phyloP scores from a whole-genome alignment of 2,113 vertebrate genomes.

The Onychostruthus taczanowskii region DNA sequence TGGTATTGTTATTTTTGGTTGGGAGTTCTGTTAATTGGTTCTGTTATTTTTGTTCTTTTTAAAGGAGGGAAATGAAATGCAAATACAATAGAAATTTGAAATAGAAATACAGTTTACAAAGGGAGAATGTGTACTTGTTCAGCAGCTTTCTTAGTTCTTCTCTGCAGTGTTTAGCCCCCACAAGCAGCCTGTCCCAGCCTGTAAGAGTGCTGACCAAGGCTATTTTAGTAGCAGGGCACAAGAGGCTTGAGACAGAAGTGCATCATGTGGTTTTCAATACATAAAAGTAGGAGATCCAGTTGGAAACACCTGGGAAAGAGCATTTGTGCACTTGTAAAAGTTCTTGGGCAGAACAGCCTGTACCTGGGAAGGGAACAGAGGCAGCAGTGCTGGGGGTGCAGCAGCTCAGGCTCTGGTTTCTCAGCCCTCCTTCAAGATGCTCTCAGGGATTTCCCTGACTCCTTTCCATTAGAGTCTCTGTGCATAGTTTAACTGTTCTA shows the following conservation, averaged over 20 bases:
- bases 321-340: background rate
- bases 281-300: background rate
- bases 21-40: background rate
- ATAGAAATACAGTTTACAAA: background rate
- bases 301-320: constrained; percentile 27
- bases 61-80: background rate
- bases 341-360: background rate
- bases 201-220: constrained; percentile 32
- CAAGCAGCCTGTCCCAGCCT: constrained; percentile 35
- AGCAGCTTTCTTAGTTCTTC: constrained; percentile 41
- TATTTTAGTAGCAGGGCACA: constrained; percentile 34
- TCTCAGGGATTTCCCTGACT: background rate
- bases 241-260: constrained; percentile 26
- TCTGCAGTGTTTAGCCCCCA: background rate
- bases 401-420: background rate
- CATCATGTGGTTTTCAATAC: background rate
- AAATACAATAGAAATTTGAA: background rate
- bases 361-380: background rate
- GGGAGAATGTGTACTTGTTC: constrained; percentile 23
- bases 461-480: background rate
- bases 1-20: background rate
- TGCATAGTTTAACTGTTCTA: background rate
- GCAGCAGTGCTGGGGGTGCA: background rate
- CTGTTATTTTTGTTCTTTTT: background rate
- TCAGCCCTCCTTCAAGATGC: background rate